Evolutionary conservation across 2,113 vertebrate species (phyloP), one percentile per base, ranked within the genome.

Genomic region (Tautogolabrus adspersus): DNA sequence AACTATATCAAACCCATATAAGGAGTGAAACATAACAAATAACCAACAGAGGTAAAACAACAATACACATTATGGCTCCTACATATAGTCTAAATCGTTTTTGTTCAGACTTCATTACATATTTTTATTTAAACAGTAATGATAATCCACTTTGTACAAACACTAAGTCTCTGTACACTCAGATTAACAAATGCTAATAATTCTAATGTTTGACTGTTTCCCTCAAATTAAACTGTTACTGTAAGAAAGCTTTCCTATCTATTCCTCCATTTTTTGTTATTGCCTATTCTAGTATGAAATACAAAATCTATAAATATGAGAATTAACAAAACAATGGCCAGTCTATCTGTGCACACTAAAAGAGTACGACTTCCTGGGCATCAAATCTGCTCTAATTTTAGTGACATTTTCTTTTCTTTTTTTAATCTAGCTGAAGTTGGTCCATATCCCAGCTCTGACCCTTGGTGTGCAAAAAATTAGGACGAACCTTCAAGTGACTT

Each of bases 401-500:
- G 56, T 2, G 0, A 11, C 7, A 3, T 15, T 56, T 59, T 62
- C 16, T 68, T 62, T 56, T 56, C 61, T 62, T 56, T 16, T 34
- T 22, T 64, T 56, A 64, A 42, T 10, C 22, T 9, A 3, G 12
- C 55, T 34, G 3, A 70, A 58, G 75, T 62, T 52, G 38, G 83
- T 65, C 42, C 37, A 3, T 78, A 85, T 82, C 82, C 80, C 19
- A 60, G 66, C 26, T 13, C 26, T 87, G 87, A 89, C 60, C 76
- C 70, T 52, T 21, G 21, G 10, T 66, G 71, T 44, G 61, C 54
- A 79, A 63, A 87, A 52, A 90, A 90, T 52, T 37, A 81, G 83
- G 82, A 89, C 80, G 85, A 87, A 83, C 77, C 82, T 85, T 77
- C 5, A 9, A 76, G 72, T 76, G 86, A 76, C 79, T 87, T 86